A percentile compares a stretch with the other conserved stretches of the same genome.
Conservation (phyloP, 1,140 invertebrate species). For the Patella vulgata region DNA sequence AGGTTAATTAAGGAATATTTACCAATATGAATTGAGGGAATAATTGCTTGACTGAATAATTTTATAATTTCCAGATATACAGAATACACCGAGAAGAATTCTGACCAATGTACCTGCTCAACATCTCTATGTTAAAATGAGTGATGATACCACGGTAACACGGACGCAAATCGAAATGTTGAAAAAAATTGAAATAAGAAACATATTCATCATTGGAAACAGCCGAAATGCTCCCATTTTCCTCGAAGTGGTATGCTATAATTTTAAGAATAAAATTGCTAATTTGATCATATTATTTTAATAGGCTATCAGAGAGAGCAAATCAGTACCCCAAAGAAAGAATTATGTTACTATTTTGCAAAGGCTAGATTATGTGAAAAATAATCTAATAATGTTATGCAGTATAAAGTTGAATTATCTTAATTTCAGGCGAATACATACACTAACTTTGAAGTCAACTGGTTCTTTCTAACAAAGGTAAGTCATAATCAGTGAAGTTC, state of each 20-base stretch:
- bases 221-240: constrained; percentile 35
- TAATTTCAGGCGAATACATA: constrained; percentile 38
- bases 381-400: too few relatives aligned
- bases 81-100: constrained; percentile 44
- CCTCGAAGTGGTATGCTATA: constrained; percentile 33
- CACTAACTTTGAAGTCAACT: constrained; percentile 38
- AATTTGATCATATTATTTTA: too few relatives aligned
- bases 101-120: constrained; percentile 49
- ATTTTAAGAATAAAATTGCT: too few relatives aligned
- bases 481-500: constrained; percentile 27
- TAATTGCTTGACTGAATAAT: too few relatives aligned
- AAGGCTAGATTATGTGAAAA: too few relatives aligned
- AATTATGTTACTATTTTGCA: too few relatives aligned
- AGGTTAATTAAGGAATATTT: too few relatives aligned
- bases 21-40: too few relatives aligned
- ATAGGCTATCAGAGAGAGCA: too few relatives aligned
- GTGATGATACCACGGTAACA: constrained; percentile 3
- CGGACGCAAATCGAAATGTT: constrained; percentile 32
- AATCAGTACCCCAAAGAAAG: too few relatives aligned
- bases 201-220: constrained; percentile 46
- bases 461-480: constrained; percentile 69
- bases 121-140: constrained; percentile 47
- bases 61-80: constrained; percentile 41
- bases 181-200: constrained; percentile 37
- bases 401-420: constrained; percentile 1